Conservation (phyloP, 2,888 invertebrate genomes). For the Suillia variegata region DNA sequence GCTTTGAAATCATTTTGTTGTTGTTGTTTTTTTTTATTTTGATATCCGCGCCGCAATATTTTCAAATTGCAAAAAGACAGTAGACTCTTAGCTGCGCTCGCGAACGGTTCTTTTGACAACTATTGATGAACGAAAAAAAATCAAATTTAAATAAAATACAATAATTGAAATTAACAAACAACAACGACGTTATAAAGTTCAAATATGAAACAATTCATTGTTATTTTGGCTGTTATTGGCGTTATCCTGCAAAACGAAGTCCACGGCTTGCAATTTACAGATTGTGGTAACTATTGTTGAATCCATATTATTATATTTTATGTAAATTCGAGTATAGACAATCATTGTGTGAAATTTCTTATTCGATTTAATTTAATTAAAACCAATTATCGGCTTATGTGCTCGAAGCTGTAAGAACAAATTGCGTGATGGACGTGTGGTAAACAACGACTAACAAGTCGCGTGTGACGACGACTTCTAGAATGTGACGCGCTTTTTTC, state of each 20-base stretch:
- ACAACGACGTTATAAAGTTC: no score
- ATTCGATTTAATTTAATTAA: background rate
- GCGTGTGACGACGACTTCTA: no score
- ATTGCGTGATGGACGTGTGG: no score
- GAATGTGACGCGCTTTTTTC: no score
- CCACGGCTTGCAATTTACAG: background rate
- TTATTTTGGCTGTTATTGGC: background rate
- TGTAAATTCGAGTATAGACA: background rate
- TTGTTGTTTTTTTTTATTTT: no score
- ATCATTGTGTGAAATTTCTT: background rate
- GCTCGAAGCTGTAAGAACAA: background rate
- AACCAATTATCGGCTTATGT: background rate
- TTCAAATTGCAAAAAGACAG: background rate
- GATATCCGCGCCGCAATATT: no score
- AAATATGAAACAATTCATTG: background rate
- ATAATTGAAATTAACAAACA: background rate
- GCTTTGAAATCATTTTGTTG: no score
- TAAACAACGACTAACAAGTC: background rate
- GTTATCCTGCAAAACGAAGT: background rate
- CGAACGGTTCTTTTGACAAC: background rate
- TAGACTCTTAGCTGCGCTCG: background rate
- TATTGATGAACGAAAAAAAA: background rate
- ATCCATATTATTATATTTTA: background rate
- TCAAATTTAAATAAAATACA: background rate
- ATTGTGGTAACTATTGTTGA: constrained; percentile 1